Evolutionary conservation across 2,888 invertebrate species (phyloP).

Genomic region (Sepiola atlantica): DNA sequence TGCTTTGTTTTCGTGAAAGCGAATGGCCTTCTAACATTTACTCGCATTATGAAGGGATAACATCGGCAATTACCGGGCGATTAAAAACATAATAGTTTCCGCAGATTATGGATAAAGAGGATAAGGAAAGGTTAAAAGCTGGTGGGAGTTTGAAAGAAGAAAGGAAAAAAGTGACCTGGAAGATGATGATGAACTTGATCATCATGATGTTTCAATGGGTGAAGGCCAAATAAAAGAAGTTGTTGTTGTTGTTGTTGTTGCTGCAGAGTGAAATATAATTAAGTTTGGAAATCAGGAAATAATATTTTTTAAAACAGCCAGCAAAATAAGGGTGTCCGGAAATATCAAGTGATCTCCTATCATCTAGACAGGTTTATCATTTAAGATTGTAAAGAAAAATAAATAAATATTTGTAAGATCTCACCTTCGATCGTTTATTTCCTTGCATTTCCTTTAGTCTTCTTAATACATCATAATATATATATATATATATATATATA

Average conservation of each 20-base stretch:
- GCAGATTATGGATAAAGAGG: neutral
- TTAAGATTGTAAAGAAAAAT: too few relatives aligned
- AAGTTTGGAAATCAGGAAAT: neutral
- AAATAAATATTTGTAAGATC: too few relatives aligned
- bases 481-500: too few relatives aligned
- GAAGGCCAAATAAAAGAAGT: neutral
- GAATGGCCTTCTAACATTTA: conserved; percentile 6
- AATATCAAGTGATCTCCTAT: too few relatives aligned
- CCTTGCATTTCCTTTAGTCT: too few relatives aligned
- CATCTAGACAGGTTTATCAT: too few relatives aligned
- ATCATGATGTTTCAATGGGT: neutral
- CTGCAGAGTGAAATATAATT: neutral
- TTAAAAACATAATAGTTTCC: neutral
- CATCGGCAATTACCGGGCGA: neutral
- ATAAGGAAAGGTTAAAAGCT: neutral
- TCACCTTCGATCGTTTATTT: too few relatives aligned
- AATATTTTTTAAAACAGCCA: too few relatives aligned
- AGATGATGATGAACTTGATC: neutral
- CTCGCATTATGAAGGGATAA: neutral
- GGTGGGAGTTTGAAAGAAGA: neutral
- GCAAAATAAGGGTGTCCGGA: too few relatives aligned
- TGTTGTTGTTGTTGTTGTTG: too few relatives aligned
- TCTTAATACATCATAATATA: too few relatives aligned
- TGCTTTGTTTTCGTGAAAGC: neutral
- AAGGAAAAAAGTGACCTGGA: neutral